Evolutionary conservation across 2,888 invertebrate species (phyloP), one percentile per base, ranked within the genome.

Genomic region (Acanthosepion pharaonis): DNA sequence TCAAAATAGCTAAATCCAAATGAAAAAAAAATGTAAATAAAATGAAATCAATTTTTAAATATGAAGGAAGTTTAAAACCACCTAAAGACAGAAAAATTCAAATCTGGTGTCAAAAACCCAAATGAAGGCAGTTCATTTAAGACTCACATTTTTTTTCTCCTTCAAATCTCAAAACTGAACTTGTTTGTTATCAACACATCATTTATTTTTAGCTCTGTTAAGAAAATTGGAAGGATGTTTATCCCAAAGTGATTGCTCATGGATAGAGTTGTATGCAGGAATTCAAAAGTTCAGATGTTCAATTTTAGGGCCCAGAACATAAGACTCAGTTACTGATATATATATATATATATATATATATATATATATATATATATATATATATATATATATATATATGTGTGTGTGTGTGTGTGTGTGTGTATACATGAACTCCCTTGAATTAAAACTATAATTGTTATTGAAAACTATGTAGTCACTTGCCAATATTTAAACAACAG

Each of bases 211-310:
- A 59, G 59, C 23, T 25, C 59, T 20, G 59, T 59, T 59, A 59
- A 59, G 20, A 59, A 59, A 59, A 59, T 92, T 92, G 92, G 42
- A 92, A 92, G 49, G 92, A 92, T 91, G 91, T 91, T 91, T 42
- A 48, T 48, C 33, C 91, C 15, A 33, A 91, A 48, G 33, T 48
- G 42, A 48, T 15, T 33, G 42, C 33, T 91, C 42, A 33, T 15
- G 91, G n/a, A 91, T 33, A 91, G n/a, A 48, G 91, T 0, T 33
- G 5, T 42, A 23, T 15, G 15, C 91, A 91, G 42, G 20, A n/a
- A 91, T 0, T 91, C 48, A 91, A 20, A 33, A 91, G 91, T 0
- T 91, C n/a, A 23, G 91, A 33, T 23, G 48, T 91, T 91, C 91
- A 42, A 33, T 42, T 91, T 42, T 91, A 20, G 33, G 33, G 33